A percentile compares a stretch with the other conserved stretches of the same genome.
phyloP scores from a whole-genome alignment of 2,888 invertebrate species.

The Limnephilus rhombicus region DNA sequence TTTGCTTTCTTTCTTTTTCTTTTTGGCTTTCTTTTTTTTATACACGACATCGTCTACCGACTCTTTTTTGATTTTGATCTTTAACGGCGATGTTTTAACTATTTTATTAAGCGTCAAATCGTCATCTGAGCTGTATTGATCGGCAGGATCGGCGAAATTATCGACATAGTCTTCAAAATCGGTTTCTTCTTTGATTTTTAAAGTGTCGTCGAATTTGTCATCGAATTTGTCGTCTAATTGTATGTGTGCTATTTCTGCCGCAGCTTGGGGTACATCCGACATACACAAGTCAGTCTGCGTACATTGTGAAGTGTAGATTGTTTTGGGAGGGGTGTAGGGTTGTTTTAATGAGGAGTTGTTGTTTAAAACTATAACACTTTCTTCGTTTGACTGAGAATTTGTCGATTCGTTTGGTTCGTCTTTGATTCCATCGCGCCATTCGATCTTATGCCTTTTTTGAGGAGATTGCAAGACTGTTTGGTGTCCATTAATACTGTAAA shows the following conservation, averaged over 20 bases:
- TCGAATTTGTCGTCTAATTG: constrained; percentile 34
- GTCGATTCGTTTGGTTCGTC: neutral
- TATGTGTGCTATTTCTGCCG: constrained; percentile 27
- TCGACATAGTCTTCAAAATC: constrained; percentile 14
- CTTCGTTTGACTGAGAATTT: neutral
- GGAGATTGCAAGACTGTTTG: neutral
- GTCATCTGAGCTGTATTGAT: constrained; percentile 63
- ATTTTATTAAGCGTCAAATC: constrained; percentile 60
- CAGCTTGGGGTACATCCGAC: neutral
- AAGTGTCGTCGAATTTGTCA: constrained; percentile 13
- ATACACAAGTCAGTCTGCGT: constrained; percentile 58
- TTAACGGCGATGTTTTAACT: constrained; percentile 27
- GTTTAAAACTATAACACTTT: constrained; percentile 36
- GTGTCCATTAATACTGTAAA: neutral
- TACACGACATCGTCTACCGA: neutral
- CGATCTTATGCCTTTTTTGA: neutral
- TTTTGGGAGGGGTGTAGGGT: neutral
- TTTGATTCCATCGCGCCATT: neutral
- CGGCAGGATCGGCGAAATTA: constrained; percentile 14
- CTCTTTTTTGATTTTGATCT: constrained; percentile 58
- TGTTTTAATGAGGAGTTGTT: constrained; percentile 2
- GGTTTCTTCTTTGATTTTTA: constrained; percentile 59
- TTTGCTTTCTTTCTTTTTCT: constrained; percentile 40
- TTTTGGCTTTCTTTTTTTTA: constrained; percentile 56
- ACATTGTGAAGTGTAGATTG: constrained; percentile 47